Base-by-base conservation (phyloP, 2,113 vertebrate species). In the Phaethornis superciliosus region DNA sequence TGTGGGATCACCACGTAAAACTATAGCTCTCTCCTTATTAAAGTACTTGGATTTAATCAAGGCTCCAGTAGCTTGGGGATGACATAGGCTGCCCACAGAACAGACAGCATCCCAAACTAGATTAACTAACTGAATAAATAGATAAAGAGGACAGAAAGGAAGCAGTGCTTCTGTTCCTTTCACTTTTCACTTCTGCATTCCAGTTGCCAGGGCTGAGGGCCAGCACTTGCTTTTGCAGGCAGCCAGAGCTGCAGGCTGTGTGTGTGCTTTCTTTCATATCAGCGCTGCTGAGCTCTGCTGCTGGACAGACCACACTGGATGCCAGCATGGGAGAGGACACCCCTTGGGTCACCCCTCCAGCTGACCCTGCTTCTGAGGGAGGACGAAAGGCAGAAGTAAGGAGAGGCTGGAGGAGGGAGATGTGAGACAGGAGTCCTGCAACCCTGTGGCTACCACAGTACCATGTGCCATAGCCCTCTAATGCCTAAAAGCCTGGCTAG, bases 41-140 rank as follows among this genome's bases (percentile, higher is more conserved):
- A 85, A 87, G 82, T 15, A 12, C 70, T 88, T 93, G 90, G 82
- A 93, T 95, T 95, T 95, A 96, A 96, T 88, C 91, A 96, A 81
- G 81, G 74, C 63, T 94, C 70, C 47, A 46, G 79, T 56, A 93
- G 94, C 85, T 94, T 64, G 67, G 84, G 75, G 82, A 92, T 68
- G 77, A 44, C 84, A 85, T 21, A 62, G 81, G 69, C 89, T 95
- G 83, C 77, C 63, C 83, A 81, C 27, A 71, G 89, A 95, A 88
- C 81, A 93, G 35, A 65, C 51, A 89, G 49, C 80, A 40, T 90
- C 87, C 86, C 70, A 83, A 79, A 85, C 82, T 54, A 64, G 85
- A 90, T 93, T 88, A 94, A 68, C 76, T 72, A 65, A 56, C 55
- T 70, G 90, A 94, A 74, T 75, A 88, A 83, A 65, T 11, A 90